Conservation (phyloP, 2,113 vertebrate species). For the Mormyrus lacerda region DNA sequence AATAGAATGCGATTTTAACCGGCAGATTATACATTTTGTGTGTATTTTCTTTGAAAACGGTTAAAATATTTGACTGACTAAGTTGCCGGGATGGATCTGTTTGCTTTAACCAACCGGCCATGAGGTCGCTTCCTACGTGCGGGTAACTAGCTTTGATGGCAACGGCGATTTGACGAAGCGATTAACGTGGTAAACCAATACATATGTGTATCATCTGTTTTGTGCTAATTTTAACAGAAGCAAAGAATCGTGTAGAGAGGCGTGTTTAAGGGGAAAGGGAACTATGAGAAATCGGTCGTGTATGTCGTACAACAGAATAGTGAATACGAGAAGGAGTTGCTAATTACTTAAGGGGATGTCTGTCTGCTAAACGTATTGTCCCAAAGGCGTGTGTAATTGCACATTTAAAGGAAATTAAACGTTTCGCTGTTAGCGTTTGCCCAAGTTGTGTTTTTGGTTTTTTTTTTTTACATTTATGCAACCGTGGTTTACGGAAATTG, state of each 20-base stretch:
- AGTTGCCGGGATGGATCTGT: constrained; percentile 1
- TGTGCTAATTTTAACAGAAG: background rate
- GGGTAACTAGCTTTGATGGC: background rate
- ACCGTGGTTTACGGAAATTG: background rate
- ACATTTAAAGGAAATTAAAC: background rate
- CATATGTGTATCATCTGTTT: background rate
- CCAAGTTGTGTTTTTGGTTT: background rate
- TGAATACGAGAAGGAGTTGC: constrained; percentile 3
- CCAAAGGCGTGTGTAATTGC: background rate
- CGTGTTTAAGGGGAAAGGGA: background rate
- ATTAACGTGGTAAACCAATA: background rate
- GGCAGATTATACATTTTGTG: background rate
- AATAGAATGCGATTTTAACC: background rate
- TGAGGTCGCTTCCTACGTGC: constrained; percentile 9
- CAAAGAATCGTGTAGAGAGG: constrained; percentile 1
- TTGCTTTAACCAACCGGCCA: constrained; percentile 7
- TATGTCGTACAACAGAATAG: background rate
- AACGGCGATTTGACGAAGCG: background rate
- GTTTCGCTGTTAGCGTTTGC: background rate
- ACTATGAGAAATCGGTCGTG: background rate
- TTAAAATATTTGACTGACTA: background rate
- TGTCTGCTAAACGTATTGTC: background rate
- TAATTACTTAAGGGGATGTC: background rate
- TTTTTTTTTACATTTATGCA: background rate
- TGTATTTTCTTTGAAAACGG: background rate